phyloP scores from a whole-genome alignment of 2,888 invertebrate species.

The Neria commutata region DNA sequence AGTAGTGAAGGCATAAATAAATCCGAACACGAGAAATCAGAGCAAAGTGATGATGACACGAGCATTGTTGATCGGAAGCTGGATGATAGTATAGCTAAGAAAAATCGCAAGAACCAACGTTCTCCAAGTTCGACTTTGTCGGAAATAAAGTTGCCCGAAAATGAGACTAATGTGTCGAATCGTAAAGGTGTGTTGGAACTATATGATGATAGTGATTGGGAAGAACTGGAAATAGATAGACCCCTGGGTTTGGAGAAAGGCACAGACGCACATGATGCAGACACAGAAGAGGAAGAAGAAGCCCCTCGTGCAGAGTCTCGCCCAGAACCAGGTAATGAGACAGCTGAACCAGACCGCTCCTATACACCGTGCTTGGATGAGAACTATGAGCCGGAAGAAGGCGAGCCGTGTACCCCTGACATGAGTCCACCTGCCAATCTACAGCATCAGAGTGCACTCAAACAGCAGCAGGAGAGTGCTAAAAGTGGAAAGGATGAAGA shows the following conservation, averaged over 20 bases:
- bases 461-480: slow-evolving; percentile 21
- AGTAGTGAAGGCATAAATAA: neutral
- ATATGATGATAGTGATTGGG: slow-evolving; percentile 66
- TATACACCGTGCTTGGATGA: slow-evolving; percentile 78
- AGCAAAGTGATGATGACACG: slow-evolving; percentile 17
- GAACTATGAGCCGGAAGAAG: slow-evolving; percentile 60
- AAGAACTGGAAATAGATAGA: slow-evolving; percentile 57
- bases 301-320: too few species aligned
- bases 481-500: slow-evolving; percentile 9
- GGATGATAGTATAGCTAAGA: slow-evolving; percentile 8
- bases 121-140: slow-evolving; percentile 33
- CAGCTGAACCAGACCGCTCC: slow-evolving; percentile 70
- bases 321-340: slow-evolving; percentile 13
- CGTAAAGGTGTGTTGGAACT: slow-evolving; percentile 63
- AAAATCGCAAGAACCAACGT: slow-evolving; percentile 19
- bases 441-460: slow-evolving; percentile 8
- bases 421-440: slow-evolving; percentile 27
- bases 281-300: slow-evolving; percentile 16
- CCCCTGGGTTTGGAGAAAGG: slow-evolving; percentile 45
- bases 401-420: slow-evolving; percentile 8
- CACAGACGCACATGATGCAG: slow-evolving; percentile 14
- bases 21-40: slow-evolving; percentile 5
- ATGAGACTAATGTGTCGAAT: slow-evolving; percentile 36
- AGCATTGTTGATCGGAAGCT: slow-evolving; percentile 4
- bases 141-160: slow-evolving; percentile 36